phyloP scores from a whole-genome alignment of 2,797 vertebrate species.

The Orestias chungarensis region DNA sequence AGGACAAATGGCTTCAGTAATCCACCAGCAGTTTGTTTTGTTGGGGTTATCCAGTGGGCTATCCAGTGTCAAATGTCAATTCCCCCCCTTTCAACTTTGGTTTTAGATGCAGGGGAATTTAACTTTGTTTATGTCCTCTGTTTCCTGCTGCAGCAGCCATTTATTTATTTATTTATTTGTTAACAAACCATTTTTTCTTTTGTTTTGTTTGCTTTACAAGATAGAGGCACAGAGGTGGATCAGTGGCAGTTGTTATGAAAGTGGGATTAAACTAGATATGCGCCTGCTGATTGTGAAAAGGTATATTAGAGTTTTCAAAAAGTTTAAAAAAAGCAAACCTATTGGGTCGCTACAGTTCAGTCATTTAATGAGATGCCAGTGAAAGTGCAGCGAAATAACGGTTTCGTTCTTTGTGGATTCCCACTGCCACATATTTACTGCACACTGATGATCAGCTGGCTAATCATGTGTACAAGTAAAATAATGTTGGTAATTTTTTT shows the following conservation, averaged over 20 bases:
- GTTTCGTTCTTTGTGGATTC: neutral
- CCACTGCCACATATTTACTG: neutral
- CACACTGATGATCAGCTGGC: neutral
- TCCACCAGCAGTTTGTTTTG: slow-evolving; percentile 10
- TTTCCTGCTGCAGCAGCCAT: slow-evolving; percentile 4
- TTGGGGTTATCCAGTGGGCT: slow-evolving; percentile 26
- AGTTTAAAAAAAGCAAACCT: neutral
- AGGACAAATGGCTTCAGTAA: slow-evolving; percentile 10
- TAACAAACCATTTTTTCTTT: neutral
- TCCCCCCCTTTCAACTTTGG: slow-evolving; percentile 2
- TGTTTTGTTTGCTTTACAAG: neutral
- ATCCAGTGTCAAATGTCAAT: slow-evolving; percentile 33
- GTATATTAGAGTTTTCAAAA: neutral
- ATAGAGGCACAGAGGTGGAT: slow-evolving; percentile 3
- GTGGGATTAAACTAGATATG: neutral
- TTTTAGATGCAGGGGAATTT: slow-evolving; percentile 8
- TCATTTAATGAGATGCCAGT: neutral
- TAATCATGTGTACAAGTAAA: neutral
- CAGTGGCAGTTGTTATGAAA: neutral
- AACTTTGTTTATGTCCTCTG: slow-evolving; percentile 2
- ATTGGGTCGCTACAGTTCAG: neutral
- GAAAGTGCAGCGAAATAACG: neutral
- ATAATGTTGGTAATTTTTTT: neutral
- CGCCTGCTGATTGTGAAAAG: neutral
- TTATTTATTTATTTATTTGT: neutral